Evolutionary conservation across 2,888 invertebrate genomes (phyloP), one percentile per base, ranked within the genome.

Genomic region (Phalera bucephala): DNA sequence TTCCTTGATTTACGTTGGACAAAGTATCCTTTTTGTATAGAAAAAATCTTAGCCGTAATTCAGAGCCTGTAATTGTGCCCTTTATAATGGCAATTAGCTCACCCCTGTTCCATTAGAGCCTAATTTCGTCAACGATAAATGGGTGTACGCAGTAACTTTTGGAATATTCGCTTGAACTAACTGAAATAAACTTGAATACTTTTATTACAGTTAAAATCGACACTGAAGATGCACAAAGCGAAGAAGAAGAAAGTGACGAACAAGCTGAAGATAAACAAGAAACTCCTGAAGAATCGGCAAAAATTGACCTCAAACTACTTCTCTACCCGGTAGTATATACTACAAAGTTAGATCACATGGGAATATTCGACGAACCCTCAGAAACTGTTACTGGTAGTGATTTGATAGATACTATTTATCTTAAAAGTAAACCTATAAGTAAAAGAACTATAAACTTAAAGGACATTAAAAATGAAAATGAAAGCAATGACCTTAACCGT

Each of bases 241-340:
- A 33, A 41, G 39, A 28, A 17, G 31, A 39, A 7, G 32, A 37
- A 8, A 21, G 21, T 14, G 40, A 40, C 8, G 7, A 23, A n/a
- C 3, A 17, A 5, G 39, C 27, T 19, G 32, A 39, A n/a, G 33
- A 37, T 7, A 21, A 25, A 15, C 38, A 39, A 9, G 6, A 23
- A 8, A 7, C 31, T 23, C 8, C 15, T 12, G 31, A 52, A 19
- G 40, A 64, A 10, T 32, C 36, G 8, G 44, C 52, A 4, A 71
- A 67, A 49, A 78, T 87, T 27, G 88, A 89, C 48, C 45, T 64
- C 1, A 89, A 89, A 61, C 69, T 89, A 8, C 52, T 86, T 5
- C 74, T 86, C 70, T 48, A 60, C 14, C 80, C 87, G 1, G 61
- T 73, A 1, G 74, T 85, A 0, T 82, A 73, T 33, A 83, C 81